These are phyloP conservation scores for Aphelenchoides besseyi DNA, from an alignment of 1,140 invertebrate species.

Conservation along the genomic window DNA sequence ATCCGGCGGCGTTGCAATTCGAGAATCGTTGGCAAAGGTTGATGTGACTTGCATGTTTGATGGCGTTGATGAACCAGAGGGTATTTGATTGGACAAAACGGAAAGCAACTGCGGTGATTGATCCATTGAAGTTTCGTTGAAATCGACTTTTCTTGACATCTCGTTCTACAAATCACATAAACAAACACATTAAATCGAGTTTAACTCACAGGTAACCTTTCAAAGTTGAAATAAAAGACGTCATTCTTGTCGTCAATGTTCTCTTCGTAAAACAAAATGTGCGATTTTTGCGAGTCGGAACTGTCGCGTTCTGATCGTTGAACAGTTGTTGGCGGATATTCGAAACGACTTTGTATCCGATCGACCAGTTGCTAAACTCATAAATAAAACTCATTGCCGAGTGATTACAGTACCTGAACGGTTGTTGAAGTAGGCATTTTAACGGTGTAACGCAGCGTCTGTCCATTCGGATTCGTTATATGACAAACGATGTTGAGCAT, in stretches of 20 bases:
- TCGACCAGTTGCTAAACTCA: slow-evolving; percentile 10
- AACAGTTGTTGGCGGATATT: background rate
- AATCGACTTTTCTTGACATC: background rate
- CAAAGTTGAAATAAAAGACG: slow-evolving; percentile 7
- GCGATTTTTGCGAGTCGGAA: background rate
- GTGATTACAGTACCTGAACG: slow-evolving; percentile 3
- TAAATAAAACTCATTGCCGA: background rate
- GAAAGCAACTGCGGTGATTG: background rate
- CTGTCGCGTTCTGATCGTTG: background rate
- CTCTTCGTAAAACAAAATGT: slow-evolving; percentile 19
- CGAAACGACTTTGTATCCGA: slow-evolving; percentile 16
- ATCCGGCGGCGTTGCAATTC: background rate
- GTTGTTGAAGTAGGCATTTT: background rate
- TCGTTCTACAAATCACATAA: background rate
- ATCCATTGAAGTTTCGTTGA: background rate
- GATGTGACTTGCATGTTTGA: background rate
- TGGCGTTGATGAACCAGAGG: slow-evolving; percentile 1
- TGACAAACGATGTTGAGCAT: slow-evolving; percentile 18
- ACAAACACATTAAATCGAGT: background rate
- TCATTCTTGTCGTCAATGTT: slow-evolving; percentile 4
- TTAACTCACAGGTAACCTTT: background rate
- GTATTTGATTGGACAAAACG: background rate
- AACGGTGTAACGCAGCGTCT: slow-evolving; percentile 11
- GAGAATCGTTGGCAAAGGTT: background rate
- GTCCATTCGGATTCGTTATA: background rate